Percentiles rank a stretch among this genome's conserved stretches.
phyloP scores from a whole-genome alignment of 2,888 invertebrate species.

The Ormyrus pomaceus region DNA sequence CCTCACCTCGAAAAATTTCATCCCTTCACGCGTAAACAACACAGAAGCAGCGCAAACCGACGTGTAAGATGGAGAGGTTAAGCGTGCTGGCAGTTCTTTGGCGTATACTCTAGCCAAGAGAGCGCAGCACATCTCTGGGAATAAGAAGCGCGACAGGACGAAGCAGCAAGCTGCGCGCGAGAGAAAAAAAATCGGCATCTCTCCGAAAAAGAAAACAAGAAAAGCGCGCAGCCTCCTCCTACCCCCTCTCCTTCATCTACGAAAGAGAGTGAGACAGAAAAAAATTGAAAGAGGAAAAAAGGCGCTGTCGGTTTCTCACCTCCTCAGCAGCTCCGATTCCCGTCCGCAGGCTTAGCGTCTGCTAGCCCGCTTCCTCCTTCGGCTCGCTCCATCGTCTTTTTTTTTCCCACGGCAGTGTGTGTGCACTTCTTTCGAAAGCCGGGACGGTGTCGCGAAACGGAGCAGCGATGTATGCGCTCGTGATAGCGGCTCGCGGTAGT shows the following conservation, averaged over 20 bases:
- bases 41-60: constrained; percentile 8
- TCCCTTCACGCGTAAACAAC: constrained; percentile 45
- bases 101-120: constrained; percentile 7
- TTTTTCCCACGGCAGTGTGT: not conserved
- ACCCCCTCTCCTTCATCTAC: not conserved
- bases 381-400: constrained; percentile 7
- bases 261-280: not conserved
- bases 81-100: constrained; percentile 26
- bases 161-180: not conserved
- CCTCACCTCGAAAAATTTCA: constrained; percentile 13
- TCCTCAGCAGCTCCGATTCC: constrained; percentile 17
- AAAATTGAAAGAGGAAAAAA: not conserved
- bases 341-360: constrained; percentile 1
- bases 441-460: no score
- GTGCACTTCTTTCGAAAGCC: not conserved
- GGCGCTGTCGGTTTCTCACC: constrained; percentile 10
- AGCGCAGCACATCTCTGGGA: constrained; percentile 21
- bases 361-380: not conserved
- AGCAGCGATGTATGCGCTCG: no score
- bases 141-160: constrained; percentile 18
- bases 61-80: constrained; percentile 52
- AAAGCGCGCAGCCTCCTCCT: constrained; percentile 24
- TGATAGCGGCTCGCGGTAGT: no score
- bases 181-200: constrained; percentile 49
- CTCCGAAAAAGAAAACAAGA: constrained; percentile 33